Base-by-base conservation (phyloP, 2,888 invertebrate genomes). In the Cyrtodaria siliqua region DNA sequence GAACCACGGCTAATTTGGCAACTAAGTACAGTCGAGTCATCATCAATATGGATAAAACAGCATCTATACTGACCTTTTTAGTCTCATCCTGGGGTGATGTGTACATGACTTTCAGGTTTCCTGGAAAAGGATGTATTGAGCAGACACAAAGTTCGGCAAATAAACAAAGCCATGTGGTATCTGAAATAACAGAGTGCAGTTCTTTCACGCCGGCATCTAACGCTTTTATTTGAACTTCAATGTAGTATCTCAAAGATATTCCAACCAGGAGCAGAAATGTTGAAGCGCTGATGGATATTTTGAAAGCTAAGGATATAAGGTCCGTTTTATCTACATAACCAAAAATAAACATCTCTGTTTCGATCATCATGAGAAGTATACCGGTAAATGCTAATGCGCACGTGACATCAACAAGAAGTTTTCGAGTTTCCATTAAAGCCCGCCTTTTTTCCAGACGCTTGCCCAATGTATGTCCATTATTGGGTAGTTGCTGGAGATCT, bases 101-200 rank as follows among this genome's bases (percentile, higher is more conserved):
- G 44, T 85, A 85, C 20, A 62, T 44, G 9, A 87, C 72, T 59
- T 75, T 74, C 24, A 87, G 53, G 47, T 89, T 86, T 6, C 87
- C 88, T 0, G 90, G 90, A 63, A 89, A 86, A 0, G 90, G 90
- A 73, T 90, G 90, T 20, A 89, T 64, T 14, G 84, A 73, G 62
- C 90, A 90, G 18, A 89, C 69, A 2, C 81, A 18, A 1, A 90
- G 69, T 69, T 90, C 90, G 1, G 71, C n/a, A 33, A 81, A 47
- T 38, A 88, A 55, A 27, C 63, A 72, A 16, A 82, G 26, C 82
- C 83, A 84, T 1, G 83, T 85, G 18, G 75, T 76, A 3, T 82
- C 64, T 1, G 84, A 79, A 38, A 86, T 87, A 42, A 89, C 86
- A 3, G 87, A 82, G 9, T 79, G 62, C 73, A 87, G 87, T 42